These are phyloP conservation scores for Pygocentrus nattereri DNA, from an alignment of 2,797 vertebrate genomes.

Conservation along the genomic window DNA sequence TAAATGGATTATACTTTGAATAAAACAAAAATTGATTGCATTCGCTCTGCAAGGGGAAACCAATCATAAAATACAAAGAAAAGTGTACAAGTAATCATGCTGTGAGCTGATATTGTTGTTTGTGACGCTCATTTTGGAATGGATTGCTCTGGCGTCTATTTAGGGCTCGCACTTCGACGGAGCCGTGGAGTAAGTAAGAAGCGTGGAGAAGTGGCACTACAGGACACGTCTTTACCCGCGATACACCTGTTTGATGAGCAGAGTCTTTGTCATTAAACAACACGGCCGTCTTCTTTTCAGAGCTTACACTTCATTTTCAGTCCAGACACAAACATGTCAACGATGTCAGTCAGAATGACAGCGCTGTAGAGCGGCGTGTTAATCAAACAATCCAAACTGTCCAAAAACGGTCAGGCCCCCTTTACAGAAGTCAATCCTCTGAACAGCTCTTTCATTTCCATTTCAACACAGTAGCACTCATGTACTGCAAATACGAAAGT, in stretches of 20 bases:
- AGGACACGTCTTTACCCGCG: constrained; percentile 19
- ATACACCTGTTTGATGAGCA: constrained; percentile 13
- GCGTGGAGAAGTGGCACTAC: constrained; percentile 8
- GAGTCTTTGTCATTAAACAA: constrained; percentile 36
- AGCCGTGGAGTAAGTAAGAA: constrained; percentile 16
- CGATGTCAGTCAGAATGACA: constrained; percentile 25
- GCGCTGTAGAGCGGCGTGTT: constrained; percentile 8
- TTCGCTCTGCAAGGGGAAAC: constrained; percentile 21
- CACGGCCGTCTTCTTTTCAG: constrained; percentile 21
- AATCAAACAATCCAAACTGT: constrained; percentile 28
- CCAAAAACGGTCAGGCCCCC: not conserved
- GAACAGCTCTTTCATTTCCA: too few relatives aligned
- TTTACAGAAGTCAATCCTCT: not conserved
- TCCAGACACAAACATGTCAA: constrained; percentile 5
- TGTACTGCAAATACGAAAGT: too few relatives aligned
- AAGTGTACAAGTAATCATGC: constrained; percentile 26
- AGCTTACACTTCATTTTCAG: constrained; percentile 17
- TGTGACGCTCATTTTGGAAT: constrained; percentile 37
- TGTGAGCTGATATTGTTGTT: constrained; percentile 37
- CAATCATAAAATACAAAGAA: constrained; percentile 33
- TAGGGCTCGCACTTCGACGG: constrained; percentile 6
- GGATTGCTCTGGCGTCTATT: constrained; percentile 15
- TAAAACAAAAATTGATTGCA: constrained; percentile 41
- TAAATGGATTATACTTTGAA: constrained; percentile 42
- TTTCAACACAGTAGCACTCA: too few relatives aligned